Conservation (phyloP, 2,797 vertebrate species). For the Neosalanx taihuensis region DNA sequence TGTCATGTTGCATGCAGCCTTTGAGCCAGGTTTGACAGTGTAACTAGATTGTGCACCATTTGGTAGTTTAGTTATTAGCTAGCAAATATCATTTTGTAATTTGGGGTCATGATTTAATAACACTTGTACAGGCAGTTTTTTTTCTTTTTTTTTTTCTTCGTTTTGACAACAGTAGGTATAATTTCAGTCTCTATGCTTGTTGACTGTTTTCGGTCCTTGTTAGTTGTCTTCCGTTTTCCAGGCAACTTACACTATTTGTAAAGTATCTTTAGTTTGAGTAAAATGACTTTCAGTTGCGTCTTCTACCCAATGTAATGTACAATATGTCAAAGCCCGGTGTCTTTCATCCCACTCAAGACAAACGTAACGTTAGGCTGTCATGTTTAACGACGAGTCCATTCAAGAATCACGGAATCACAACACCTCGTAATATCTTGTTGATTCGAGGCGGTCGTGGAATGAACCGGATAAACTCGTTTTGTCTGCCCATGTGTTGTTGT, state of each 20-base stretch:
- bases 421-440: slow-evolving; percentile 3
- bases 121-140: slow-evolving; percentile 62
- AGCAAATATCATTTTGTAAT: slow-evolving; percentile 45
- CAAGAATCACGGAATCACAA: neutral
- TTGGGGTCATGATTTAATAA: slow-evolving; percentile 26
- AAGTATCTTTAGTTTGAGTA: slow-evolving; percentile 29
- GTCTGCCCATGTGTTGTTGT: slow-evolving; percentile 27
- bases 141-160: slow-evolving; percentile 34
- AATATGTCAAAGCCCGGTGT: neutral
- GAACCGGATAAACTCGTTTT: slow-evolving; percentile 27
- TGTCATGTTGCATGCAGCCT: slow-evolving; percentile 69
- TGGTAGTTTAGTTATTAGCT: slow-evolving; percentile 45
- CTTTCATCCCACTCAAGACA: slow-evolving; percentile 12
- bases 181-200: slow-evolving; percentile 22
- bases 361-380: slow-evolving; percentile 6
- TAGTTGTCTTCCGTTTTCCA: slow-evolving; percentile 28
- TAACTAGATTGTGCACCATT: slow-evolving; percentile 45
- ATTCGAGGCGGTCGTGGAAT: slow-evolving; percentile 18
- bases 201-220: slow-evolving; percentile 30
- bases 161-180: slow-evolving; percentile 54
- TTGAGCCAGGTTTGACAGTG: slow-evolving; percentile 43
- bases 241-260: slow-evolving; percentile 39
- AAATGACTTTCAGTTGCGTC: slow-evolving; percentile 3
- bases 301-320: neutral
- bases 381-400: neutral